A percentile compares a stretch with the other conserved stretches of the same genome.
These are phyloP conservation scores for Caenorhabditis plicata DNA, from an alignment of 2,888 invertebrate species.

Conservation along the genomic window DNA sequence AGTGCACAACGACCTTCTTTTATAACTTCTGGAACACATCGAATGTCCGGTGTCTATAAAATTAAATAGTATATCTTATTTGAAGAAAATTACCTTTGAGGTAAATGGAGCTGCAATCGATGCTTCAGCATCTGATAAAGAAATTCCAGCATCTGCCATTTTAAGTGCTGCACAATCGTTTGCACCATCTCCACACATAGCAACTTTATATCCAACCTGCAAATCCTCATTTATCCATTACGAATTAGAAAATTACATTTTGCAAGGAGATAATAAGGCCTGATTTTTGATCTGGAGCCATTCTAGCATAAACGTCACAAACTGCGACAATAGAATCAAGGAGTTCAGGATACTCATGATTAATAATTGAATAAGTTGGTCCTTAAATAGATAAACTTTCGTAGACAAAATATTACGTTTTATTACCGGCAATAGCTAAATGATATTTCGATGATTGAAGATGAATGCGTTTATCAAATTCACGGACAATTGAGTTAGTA, in stretches of 20 bases:
- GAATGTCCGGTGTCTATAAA: constrained; percentile 62
- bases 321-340: constrained; percentile 56
- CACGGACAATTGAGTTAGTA: constrained; percentile 13
- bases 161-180: constrained; percentile 69
- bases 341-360: constrained; percentile 61
- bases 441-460: constrained; percentile 19
- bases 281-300: constrained; percentile 74
- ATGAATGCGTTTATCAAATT: constrained; percentile 11
- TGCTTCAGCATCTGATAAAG: constrained; percentile 70
- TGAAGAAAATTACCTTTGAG: constrained; percentile 73
- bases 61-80: too few species aligned
- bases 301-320: constrained; percentile 67
- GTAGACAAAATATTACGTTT: too few species aligned
- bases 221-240: not conserved
- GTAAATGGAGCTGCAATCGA: constrained; percentile 73
- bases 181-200: constrained; percentile 70
- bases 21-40: constrained; percentile 63
- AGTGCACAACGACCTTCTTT: constrained; percentile 80
- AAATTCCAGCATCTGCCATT: constrained; percentile 68
- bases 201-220: constrained; percentile 66
- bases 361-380: constrained; percentile 55
- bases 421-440: constrained; percentile 37
- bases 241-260: constrained; percentile 26
- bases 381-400: too few species aligned
- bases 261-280: constrained; percentile 77